A percentile compares a stretch with the other conserved stretches of the same genome.
Conservation (phyloP, 2,888 invertebrate species). For the Pollenia labialis region DNA sequence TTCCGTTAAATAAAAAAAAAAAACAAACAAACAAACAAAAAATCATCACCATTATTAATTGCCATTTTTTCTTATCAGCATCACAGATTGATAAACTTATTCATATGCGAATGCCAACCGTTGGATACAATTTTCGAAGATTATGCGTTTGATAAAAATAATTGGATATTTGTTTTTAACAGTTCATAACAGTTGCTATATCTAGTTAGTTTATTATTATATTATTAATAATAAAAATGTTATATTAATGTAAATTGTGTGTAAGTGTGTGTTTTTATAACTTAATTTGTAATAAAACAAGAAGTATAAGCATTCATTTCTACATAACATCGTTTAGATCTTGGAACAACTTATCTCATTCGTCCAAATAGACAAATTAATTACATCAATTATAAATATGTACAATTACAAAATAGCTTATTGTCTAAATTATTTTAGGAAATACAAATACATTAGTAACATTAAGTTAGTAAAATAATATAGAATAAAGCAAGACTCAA, state of each 20-base stretch:
- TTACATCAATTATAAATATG: slow-evolving; percentile 33
- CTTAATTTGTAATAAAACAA: slow-evolving; percentile 47
- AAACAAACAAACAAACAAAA: slow-evolving; percentile 34
- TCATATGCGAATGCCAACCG: slow-evolving; percentile 49
- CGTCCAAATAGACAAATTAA: slow-evolving; percentile 21
- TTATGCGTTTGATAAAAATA: slow-evolving; percentile 58
- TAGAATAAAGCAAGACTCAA: slow-evolving; percentile 6
- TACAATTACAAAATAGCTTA: slow-evolving; percentile 55
- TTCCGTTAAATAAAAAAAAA: slow-evolving; percentile 9
- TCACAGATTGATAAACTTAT: slow-evolving; percentile 65
- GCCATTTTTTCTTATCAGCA: slow-evolving; percentile 54
- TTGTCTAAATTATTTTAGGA: slow-evolving; percentile 56
- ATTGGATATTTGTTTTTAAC: slow-evolving; percentile 51
- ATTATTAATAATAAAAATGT: background rate
- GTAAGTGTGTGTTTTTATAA: slow-evolving; percentile 35
- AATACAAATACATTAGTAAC: slow-evolving; percentile 39
- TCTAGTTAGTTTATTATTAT: slow-evolving; percentile 35
- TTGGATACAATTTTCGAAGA: slow-evolving; percentile 56
- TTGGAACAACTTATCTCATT: slow-evolving; percentile 15
- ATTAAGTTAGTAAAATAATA: slow-evolving; percentile 13
- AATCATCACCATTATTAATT: slow-evolving; percentile 48
- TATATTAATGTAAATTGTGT: slow-evolving; percentile 34
- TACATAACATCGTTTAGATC: slow-evolving; percentile 31
- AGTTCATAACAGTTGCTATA: slow-evolving; percentile 55
- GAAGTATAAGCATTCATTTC: slow-evolving; percentile 47